Conservation (phyloP, 2,113 vertebrate species). For the Fulica atra region DNA sequence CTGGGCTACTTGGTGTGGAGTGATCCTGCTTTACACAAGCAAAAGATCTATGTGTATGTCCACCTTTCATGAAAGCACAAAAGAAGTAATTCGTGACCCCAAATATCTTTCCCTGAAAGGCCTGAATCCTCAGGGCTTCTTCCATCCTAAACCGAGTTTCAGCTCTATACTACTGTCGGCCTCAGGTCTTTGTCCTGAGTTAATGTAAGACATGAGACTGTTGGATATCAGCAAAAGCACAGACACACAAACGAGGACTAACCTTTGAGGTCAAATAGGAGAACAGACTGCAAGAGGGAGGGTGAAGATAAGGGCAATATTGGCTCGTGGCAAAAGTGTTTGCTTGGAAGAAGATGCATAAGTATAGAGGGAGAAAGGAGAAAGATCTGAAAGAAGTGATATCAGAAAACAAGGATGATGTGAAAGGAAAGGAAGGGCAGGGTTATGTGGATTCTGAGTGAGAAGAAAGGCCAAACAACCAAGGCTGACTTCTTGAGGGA, state of each 20-base stretch:
- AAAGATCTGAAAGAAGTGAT: neutral
- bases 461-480: neutral
- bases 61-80: neutral
- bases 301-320: neutral
- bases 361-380: neutral
- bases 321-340: neutral
- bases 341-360: neutral
- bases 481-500: neutral
- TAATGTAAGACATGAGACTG: neutral
- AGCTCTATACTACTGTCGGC: neutral
- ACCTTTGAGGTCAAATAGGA: neutral
- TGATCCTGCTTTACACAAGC: neutral
- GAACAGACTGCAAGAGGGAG: neutral
- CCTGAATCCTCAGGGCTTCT: neutral
- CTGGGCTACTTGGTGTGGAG: neutral
- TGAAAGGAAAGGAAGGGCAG: neutral
- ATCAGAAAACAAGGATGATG: neutral
- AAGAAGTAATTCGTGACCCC: neutral
- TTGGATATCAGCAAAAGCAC: neutral
- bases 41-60: neutral
- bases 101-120: neutral
- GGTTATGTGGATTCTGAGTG: neutral
- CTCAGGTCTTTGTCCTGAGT: neutral
- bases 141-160: neutral
- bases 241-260: neutral